A percentile compares a stretch with the other conserved stretches of the same genome.
Conservation (phyloP, 2,888 invertebrate genomes). For the Trissolcus japonicus region DNA sequence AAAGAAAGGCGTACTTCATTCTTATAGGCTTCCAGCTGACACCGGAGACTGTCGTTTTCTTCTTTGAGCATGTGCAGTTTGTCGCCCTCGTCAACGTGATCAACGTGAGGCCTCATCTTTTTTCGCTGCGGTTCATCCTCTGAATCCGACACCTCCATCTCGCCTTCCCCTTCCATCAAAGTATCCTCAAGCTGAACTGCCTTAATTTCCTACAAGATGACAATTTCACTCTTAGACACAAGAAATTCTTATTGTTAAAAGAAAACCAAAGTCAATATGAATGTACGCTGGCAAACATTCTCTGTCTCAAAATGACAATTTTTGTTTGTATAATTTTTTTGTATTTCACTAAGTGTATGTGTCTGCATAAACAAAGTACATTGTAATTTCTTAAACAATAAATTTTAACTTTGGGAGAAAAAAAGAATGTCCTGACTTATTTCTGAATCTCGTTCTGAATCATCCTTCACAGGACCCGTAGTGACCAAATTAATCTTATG, state of each 20-base stretch:
- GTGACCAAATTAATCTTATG: neutral
- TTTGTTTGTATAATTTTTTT: no score
- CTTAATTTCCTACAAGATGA: conserved; percentile 81
- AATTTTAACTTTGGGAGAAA: no score
- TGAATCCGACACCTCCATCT: conserved; percentile 91
- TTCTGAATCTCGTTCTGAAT: no score
- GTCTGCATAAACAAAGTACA: neutral
- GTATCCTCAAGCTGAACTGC: conserved; percentile 82
- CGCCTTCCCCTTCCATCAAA: conserved; percentile 84
- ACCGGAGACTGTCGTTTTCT: conserved; percentile 93
- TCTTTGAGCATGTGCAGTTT: conserved; percentile 79
- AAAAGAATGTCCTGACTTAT: no score
- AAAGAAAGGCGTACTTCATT: conserved; percentile 81
- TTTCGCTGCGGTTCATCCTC: conserved; percentile 79
- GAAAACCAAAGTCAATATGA: no score
- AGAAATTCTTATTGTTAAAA: neutral
- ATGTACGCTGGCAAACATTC: no score
- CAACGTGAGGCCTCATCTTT: conserved; percentile 65
- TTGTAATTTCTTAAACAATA: neutral
- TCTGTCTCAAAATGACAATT: conserved; percentile 1
- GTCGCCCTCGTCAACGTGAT: conserved; percentile 67
- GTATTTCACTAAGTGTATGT: neutral
- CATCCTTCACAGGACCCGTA: no score
- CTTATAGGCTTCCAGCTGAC: conserved; percentile 94
- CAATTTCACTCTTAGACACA: neutral